These are phyloP conservation scores for Crocodylus rhombifer DNA, from an alignment of 2,797 vertebrate species.

Conservation along the genomic window DNA sequence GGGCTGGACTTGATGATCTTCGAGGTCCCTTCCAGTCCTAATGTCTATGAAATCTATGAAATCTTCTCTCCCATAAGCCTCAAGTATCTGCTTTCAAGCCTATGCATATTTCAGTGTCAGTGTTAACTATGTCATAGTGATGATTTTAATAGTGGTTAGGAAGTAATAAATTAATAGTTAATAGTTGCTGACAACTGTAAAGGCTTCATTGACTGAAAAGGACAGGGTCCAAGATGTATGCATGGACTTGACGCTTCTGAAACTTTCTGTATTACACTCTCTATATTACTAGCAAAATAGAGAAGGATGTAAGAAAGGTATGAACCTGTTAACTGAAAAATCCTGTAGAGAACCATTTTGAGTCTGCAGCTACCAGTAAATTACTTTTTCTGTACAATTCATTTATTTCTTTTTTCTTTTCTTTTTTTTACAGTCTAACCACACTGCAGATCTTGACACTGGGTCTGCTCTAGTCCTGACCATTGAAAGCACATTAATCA, in stretches of 20 bases:
- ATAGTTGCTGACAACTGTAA: not conserved
- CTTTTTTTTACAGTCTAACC: conserved; percentile 87
- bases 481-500: conserved; percentile 98
- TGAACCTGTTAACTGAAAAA: not conserved
- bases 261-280: not conserved
- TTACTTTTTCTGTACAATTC: not conserved
- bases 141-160: not conserved
- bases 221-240: accelerated
- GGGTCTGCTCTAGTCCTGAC: conserved; percentile 97
- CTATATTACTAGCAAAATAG: not conserved
- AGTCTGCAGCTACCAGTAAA: not conserved
- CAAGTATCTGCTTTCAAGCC: not conserved
- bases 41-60: no score
- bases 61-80: no score
- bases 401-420: not conserved
- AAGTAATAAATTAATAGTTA: no score
- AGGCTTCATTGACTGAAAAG: not conserved
- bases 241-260: not conserved
- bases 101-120: not conserved
- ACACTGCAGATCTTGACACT: conserved; percentile 93
- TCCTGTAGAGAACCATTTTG: not conserved
- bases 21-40: no score
- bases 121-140: not conserved
- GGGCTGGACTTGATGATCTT: no score
- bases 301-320: accelerated